A percentile compares a stretch with the other conserved stretches of the same genome.
These are phyloP conservation scores for Apamea epomidion DNA, from an alignment of 2,888 invertebrate species.

Conservation along the genomic window DNA sequence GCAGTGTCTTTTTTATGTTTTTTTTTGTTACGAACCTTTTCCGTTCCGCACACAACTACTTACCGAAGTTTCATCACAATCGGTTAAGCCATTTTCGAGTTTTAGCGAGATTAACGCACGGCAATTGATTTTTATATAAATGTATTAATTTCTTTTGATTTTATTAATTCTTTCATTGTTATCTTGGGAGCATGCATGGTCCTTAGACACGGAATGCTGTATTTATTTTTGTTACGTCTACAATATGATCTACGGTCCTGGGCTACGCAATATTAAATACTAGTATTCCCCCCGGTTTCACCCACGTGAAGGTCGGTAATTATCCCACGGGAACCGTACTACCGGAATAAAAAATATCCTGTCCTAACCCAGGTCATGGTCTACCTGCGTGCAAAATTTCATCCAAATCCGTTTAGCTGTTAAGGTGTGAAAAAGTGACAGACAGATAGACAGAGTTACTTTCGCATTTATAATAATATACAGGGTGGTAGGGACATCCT, in stretches of 20 bases:
- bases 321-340: neutral
- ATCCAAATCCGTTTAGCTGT: neutral
- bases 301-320: neutral
- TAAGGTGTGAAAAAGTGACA: neutral
- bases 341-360: neutral
- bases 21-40: too few relatives aligned
- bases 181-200: neutral
- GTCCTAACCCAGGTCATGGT: neutral
- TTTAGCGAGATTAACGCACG: too few relatives aligned
- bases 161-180: neutral
- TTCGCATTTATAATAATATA: neutral
- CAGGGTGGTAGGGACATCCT: too few relatives aligned
- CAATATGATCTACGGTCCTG: too few relatives aligned
- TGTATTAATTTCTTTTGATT: too few relatives aligned
- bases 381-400: neutral
- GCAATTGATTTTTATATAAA: too few relatives aligned
- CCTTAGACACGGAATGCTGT: neutral
- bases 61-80: too few relatives aligned
- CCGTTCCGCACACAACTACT: too few relatives aligned
- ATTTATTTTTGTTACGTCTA: neutral
- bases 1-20: too few relatives aligned
- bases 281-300: neutral
- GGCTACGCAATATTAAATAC: neutral
- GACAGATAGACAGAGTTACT: neutral
- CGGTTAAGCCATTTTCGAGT: too few relatives aligned